phyloP scores from a whole-genome alignment of 1,140 invertebrate species.

The Caenorhabditis inopinata region DNA sequence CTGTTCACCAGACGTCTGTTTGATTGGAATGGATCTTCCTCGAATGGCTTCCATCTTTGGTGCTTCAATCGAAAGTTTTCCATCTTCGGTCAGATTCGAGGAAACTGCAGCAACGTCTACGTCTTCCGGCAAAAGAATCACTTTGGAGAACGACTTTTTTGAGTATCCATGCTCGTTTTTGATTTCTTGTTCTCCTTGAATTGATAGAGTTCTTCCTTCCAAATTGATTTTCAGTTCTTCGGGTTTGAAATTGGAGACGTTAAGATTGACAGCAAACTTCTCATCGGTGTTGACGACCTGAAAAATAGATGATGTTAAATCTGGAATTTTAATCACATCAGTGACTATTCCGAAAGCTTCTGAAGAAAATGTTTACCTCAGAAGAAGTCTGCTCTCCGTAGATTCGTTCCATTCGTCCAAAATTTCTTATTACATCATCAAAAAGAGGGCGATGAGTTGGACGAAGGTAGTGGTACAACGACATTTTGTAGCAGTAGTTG shows the following conservation, averaged over 20 bases:
- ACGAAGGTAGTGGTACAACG: not conserved
- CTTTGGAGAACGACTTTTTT: constrained; percentile 20
- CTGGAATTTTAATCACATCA: too few species aligned
- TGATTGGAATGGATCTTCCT: constrained; percentile 1
- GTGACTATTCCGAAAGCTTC: not conserved
- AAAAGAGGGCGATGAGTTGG: not conserved
- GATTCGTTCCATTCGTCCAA: not conserved
- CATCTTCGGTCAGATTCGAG: constrained; percentile 27
- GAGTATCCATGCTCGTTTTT: constrained; percentile 25
- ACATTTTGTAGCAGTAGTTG: not conserved
- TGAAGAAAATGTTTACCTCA: constrained; percentile 3
- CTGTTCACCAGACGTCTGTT: not conserved
- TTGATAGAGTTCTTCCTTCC: constrained; percentile 9
- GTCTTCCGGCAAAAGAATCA: constrained; percentile 25
- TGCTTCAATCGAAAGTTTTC: constrained; percentile 39
- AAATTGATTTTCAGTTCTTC: constrained; percentile 36
- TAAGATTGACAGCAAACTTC: constrained; percentile 7
- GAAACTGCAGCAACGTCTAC: constrained; percentile 3
- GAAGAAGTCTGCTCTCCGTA: too few species aligned
- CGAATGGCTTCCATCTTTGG: constrained; percentile 30
- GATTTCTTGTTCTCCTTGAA: constrained; percentile 26
- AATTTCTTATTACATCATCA: not conserved
- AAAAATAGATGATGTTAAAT: too few species aligned
- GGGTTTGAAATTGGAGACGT: constrained; percentile 35
- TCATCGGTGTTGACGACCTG: constrained; percentile 7